Conservation (phyloP, 2,113 vertebrate genomes). For the Neomonachus schauinslandi region DNA sequence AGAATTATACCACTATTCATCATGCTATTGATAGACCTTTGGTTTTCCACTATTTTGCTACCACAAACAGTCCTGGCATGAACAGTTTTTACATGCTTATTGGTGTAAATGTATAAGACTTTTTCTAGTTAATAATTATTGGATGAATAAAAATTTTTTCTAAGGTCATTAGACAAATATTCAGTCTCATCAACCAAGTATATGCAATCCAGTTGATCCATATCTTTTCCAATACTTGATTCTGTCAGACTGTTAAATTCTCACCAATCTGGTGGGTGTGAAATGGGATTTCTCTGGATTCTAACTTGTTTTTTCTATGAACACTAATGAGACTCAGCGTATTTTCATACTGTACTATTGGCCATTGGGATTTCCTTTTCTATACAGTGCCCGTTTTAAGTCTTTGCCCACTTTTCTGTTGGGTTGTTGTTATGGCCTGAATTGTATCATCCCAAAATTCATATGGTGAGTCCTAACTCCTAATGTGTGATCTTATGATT, state of each 20-base stretch:
- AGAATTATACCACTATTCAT: not conserved
- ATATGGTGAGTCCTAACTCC: not conserved
- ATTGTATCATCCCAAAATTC: not conserved
- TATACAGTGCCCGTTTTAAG: not conserved
- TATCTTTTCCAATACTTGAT: not conserved
- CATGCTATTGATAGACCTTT: not conserved
- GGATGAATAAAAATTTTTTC: not conserved
- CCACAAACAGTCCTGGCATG: not conserved
- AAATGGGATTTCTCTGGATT: not conserved
- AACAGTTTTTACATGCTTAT: not conserved
- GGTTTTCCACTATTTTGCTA: not conserved
- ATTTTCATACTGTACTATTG: not conserved
- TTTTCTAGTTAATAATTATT: conserved; percentile 7
- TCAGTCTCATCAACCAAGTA: not conserved
- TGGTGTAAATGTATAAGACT: not conserved
- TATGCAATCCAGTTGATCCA: not conserved
- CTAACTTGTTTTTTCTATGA: not conserved
- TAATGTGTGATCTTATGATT: not conserved
- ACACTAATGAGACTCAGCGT: not conserved
- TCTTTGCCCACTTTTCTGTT: not conserved
- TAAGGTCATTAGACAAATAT: not conserved
- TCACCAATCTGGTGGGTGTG: not conserved
- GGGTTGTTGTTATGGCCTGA: not conserved
- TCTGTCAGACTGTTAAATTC: conserved; percentile 21
- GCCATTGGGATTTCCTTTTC: not conserved